Conservation (phyloP, 2,888 invertebrate genomes). For the Tolmerus cingulatus region DNA sequence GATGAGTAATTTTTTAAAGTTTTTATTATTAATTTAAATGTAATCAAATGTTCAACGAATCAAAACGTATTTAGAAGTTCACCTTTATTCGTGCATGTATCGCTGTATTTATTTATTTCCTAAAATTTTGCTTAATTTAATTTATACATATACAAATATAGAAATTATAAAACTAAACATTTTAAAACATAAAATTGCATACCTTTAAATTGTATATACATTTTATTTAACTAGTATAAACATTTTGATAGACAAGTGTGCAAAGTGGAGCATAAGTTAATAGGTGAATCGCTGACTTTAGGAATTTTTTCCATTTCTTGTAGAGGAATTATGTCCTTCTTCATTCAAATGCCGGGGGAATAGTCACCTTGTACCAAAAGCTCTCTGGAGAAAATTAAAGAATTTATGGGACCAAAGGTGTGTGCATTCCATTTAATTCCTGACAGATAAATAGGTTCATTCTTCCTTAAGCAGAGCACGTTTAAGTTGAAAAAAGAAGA, state of each 20-base stretch:
- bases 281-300: background rate
- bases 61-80: background rate
- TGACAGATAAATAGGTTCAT: conserved; percentile 12
- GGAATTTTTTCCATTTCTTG: background rate
- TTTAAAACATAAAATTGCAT: too few relatives aligned
- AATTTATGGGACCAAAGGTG: conserved; percentile 13
- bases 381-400: background rate
- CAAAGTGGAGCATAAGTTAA: background rate
- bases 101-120: background rate
- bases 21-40: background rate
- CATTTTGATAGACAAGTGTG: background rate
- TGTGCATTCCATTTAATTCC: conserved; percentile 1
- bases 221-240: background rate
- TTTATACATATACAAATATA: too few relatives aligned
- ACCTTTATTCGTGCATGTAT: background rate
- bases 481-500: background rate
- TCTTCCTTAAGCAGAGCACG: background rate
- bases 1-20: background rate
- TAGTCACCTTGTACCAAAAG: background rate
- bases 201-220: background rate
- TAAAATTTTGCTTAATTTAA: too few relatives aligned
- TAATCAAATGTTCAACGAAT: background rate
- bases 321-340: background rate
- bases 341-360: background rate
- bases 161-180: too few relatives aligned